phyloP scores from a whole-genome alignment of 2,113 vertebrate species.

The Gasterosteus aculeatus region DNA sequence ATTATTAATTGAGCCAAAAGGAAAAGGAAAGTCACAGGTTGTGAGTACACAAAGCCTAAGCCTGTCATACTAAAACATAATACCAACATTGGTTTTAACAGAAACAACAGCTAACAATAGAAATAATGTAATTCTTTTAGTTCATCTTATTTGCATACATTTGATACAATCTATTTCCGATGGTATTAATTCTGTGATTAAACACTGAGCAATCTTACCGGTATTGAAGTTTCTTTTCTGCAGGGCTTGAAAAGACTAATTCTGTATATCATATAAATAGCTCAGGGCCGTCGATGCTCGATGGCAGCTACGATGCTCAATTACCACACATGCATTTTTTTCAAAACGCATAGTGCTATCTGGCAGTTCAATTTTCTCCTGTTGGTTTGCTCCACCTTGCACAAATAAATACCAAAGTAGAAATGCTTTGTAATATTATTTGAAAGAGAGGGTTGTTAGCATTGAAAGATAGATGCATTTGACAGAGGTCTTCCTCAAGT shows the following conservation, averaged over 20 bases:
- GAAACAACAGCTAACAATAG: neutral
- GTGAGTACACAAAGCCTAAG: conserved; percentile 2
- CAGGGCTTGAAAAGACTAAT: conserved; percentile 24
- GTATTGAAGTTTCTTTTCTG: conserved; percentile 28
- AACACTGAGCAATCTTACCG: conserved; percentile 19
- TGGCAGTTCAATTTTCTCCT: conserved; percentile 32
- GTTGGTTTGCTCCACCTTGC: conserved; percentile 30
- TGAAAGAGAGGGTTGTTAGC: conserved; percentile 26
- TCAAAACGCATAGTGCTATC: conserved; percentile 48
- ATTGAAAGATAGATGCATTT: conserved; percentile 48
- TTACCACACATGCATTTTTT: conserved; percentile 35
- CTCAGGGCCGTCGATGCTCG: conserved; percentile 33
- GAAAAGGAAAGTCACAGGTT: neutral
- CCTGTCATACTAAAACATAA: conserved; percentile 1
- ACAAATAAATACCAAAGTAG: conserved; percentile 41
- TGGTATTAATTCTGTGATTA: neutral
- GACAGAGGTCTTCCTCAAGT: neutral
- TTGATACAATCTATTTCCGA: conserved; percentile 11
- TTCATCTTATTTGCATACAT: conserved; percentile 12
- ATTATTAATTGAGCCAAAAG: conserved; percentile 17
- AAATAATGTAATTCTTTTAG: conserved; percentile 16
- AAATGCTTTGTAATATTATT: conserved; percentile 37
- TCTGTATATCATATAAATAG: conserved; percentile 1
- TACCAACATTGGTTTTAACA: neutral
- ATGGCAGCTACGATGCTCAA: conserved; percentile 32